phyloP scores from a whole-genome alignment of 2,113 vertebrate species.

The Bubo bubo region DNA sequence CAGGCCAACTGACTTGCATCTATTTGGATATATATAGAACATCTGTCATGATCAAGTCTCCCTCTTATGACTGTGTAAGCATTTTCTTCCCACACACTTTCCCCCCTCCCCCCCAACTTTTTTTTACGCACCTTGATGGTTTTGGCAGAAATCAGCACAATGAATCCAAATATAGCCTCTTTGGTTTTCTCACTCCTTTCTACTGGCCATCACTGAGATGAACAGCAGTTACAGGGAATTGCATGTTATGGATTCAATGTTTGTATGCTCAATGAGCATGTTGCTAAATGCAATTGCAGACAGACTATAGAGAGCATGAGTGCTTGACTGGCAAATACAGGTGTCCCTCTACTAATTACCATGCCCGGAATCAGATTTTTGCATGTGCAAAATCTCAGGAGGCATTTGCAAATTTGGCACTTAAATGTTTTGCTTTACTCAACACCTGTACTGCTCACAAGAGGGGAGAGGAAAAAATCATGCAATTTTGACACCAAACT shows the following conservation, averaged over 20 bases:
- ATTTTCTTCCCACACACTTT: neutral
- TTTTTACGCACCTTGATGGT: neutral
- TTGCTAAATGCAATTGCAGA: neutral
- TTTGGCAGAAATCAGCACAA: neutral
- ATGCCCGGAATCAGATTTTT: neutral
- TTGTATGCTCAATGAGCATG: neutral
- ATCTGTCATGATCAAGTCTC: neutral
- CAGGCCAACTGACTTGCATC: neutral
- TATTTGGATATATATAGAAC: neutral
- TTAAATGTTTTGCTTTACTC: neutral
- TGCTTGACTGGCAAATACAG: neutral
- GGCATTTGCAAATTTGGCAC: neutral
- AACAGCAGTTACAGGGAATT: neutral
- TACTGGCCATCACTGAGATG: neutral
- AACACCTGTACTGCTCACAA: neutral
- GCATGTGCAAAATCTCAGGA: neutral
- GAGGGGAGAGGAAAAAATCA: rapidly evolving
- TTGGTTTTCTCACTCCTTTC: neutral
- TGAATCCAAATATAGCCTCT: neutral
- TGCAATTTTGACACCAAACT: neutral
- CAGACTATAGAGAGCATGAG: neutral
- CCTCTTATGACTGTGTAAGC: neutral
- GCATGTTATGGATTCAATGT: neutral
- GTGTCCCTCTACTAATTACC: neutral
- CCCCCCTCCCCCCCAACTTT: rapidly evolving